Percentiles rank a stretch among this genome's conserved stretches.
Evolutionary conservation across 1,140 invertebrate genomes (phyloP).

Genomic region (Schlechtendalia chinensis): DNA sequence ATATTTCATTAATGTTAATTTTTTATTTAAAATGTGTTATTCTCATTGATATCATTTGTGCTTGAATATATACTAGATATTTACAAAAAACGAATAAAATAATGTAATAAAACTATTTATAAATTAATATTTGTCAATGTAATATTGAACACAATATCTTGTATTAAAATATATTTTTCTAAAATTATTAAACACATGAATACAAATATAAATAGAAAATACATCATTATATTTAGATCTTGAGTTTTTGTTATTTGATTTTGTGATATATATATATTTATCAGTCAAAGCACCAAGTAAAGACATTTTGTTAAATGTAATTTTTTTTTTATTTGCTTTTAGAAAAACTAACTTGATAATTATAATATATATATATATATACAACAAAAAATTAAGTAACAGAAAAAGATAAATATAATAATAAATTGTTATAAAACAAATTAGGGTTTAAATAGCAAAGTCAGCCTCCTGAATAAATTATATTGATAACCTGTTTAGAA

Average conservation of each 20-base stretch:
- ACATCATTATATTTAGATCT: neutral
- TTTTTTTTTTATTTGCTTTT: too few relatives aligned
- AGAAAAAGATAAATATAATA: too few relatives aligned
- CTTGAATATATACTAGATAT: constrained; percentile 21
- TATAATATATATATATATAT: too few relatives aligned
- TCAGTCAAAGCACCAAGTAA: constrained; percentile 16
- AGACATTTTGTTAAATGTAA: constrained; percentile 28
- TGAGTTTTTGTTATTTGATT: too few relatives aligned
- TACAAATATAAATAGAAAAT: neutral
- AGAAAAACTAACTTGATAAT: too few relatives aligned
- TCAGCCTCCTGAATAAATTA: too few relatives aligned
- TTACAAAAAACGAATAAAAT: constrained; percentile 9
- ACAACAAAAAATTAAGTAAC: too few relatives aligned
- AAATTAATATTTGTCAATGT: constrained; percentile 3
- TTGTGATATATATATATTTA: constrained; percentile 13
- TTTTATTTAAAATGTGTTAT: constrained; percentile 16
- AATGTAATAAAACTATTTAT: constrained; percentile 27
- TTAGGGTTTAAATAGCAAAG: too few relatives aligned
- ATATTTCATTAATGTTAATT: constrained; percentile 6
- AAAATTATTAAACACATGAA: constrained; percentile 19
- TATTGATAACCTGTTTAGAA: too few relatives aligned
- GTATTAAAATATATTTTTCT: constrained; percentile 18
- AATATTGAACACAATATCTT: neutral
- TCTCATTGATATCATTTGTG: constrained; percentile 9
- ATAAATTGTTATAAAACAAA: too few relatives aligned